Percentiles rank a stretch among this genome's conserved stretches.
phyloP scores from a whole-genome alignment of 2,888 invertebrate species.

The Microctonus aethiopoides region DNA sequence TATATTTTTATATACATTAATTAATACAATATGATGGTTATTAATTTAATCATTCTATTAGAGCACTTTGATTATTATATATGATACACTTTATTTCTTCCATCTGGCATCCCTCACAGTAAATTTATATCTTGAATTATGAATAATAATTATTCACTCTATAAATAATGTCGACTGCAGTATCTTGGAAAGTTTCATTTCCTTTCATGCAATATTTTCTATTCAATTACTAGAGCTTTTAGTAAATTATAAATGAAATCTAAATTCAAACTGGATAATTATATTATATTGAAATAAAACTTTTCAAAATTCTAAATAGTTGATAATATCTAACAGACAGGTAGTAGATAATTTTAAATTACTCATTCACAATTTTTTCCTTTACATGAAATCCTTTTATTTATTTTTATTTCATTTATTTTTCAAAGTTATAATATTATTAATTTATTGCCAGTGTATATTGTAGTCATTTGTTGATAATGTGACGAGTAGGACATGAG shows the following conservation, averaged over 20 bases:
- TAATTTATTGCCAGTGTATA: neutral
- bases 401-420: neutral
- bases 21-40: no score
- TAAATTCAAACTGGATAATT: neutral
- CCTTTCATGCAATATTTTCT: neutral
- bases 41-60: neutral
- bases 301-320: neutral
- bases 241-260: neutral
- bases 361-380: neutral
- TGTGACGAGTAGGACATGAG: neutral
- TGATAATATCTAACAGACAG: neutral
- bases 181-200: neutral
- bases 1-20: no score
- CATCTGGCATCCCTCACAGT: constrained; percentile 6
- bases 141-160: neutral
- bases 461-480: neutral
- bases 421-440: neutral
- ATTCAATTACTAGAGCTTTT: neutral
- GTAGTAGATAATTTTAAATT: neutral
- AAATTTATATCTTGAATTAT: neutral
- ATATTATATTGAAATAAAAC: neutral
- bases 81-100: neutral
- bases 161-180: neutral
- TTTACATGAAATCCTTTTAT: neutral
- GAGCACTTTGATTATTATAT: constrained; percentile 2